These are phyloP conservation scores for Meghimatium bilineatum DNA, from an alignment of 2,888 invertebrate genomes.

Conservation along the genomic window DNA sequence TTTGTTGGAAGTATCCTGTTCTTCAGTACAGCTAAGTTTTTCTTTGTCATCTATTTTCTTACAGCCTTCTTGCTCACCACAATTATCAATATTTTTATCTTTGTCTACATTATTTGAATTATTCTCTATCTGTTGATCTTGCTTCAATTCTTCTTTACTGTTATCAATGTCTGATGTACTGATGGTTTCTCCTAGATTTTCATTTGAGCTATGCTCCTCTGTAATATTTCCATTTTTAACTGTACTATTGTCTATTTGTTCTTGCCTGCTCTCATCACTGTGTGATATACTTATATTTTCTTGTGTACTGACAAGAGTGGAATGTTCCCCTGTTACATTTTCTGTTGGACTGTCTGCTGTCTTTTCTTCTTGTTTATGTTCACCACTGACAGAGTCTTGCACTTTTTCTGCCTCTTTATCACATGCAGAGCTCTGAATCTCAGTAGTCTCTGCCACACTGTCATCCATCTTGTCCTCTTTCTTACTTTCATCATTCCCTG, in stretches of 20 bases:
- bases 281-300: not conserved
- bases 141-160: not conserved
- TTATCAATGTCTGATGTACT: not conserved
- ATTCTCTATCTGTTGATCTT: not conserved
- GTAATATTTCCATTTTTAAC: not conserved
- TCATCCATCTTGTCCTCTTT: conserved; percentile 11
- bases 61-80: not conserved
- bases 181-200: not conserved
- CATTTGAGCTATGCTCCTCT: not conserved
- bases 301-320: not conserved
- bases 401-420: not conserved
- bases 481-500: not conserved
- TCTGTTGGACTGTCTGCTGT: not conserved
- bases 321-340: not conserved
- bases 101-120: not conserved
- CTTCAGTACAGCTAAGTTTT: not conserved
- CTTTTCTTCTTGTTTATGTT: not conserved
- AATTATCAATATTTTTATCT: not conserved
- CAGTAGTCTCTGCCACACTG: not conserved
- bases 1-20: not conserved
- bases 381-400: not conserved
- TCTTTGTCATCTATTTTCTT: not conserved
- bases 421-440: not conserved
- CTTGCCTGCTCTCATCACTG: not conserved
- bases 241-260: not conserved